phyloP scores from a whole-genome alignment of 2,113 vertebrate genomes.

The Microtus montanus region DNA sequence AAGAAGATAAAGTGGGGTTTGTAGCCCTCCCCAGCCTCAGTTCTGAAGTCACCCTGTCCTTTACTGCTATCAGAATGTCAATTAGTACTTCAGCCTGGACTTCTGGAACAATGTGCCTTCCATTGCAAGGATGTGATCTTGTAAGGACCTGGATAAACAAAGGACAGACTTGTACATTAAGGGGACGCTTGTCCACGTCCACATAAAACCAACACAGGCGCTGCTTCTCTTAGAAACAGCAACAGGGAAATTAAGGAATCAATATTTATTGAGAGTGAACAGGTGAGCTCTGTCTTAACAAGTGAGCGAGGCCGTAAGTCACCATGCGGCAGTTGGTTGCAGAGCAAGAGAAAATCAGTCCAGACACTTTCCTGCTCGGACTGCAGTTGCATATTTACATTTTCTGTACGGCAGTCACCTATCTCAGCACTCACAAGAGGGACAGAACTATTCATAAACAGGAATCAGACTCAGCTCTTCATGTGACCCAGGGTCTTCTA shows the following conservation, averaged over 20 bases:
- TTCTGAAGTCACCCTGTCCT: background rate
- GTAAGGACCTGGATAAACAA: background rate
- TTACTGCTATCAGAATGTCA: background rate
- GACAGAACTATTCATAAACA: background rate
- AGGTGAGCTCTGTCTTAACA: background rate
- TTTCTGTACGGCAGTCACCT: background rate
- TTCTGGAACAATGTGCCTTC: background rate
- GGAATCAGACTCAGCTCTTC: background rate
- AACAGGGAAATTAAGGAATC: background rate
- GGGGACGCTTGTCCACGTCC: background rate
- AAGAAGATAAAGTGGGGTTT: background rate
- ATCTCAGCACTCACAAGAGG: background rate
- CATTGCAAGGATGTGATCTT: background rate
- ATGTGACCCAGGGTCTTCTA: background rate
- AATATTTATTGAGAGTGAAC: background rate
- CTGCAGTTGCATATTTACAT: background rate
- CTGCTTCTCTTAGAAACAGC: background rate
- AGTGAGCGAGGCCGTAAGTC: background rate
- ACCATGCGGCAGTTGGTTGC: background rate
- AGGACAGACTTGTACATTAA: conserved; percentile 11
- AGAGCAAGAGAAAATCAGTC: background rate
- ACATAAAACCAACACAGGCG: background rate
- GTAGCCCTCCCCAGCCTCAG: background rate
- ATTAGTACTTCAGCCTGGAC: background rate
- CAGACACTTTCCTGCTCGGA: background rate